A percentile compares a stretch with the other conserved stretches of the same genome.
These are phyloP conservation scores for Neotragus pygmaeus DNA, from an alignment of 2,113 vertebrate genomes.

Conservation along the genomic window DNA sequence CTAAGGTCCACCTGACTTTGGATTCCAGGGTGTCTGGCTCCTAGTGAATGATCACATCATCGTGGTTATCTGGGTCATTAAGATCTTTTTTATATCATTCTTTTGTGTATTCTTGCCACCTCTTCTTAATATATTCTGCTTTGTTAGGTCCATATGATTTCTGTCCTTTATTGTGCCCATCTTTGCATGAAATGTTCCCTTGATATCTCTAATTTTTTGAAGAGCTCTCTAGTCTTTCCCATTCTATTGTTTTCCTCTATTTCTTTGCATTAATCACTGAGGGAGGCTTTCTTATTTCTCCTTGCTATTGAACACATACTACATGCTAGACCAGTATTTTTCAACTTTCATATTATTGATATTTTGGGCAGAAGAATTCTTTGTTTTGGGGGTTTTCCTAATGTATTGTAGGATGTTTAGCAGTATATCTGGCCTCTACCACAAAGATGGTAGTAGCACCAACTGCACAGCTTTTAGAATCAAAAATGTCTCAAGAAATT, in stretches of 20 bases:
- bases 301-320: not conserved
- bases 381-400: not conserved
- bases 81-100: too few species aligned
- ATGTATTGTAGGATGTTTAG: not conserved
- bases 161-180: not conserved
- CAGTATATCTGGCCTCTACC: not conserved
- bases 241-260: not conserved
- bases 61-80: too few species aligned
- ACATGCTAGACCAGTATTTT: not conserved
- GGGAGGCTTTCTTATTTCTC: not conserved
- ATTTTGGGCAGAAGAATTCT: not conserved
- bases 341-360: not conserved
- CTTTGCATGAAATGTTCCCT: not conserved
- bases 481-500: not conserved
- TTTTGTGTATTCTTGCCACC: too few species aligned
- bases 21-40: too few species aligned
- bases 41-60: too few species aligned
- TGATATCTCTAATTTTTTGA: not conserved
- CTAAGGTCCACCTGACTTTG: too few species aligned
- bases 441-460: not conserved
- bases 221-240: not conserved
- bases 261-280: not conserved
- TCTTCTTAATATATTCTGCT: not conserved
- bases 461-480: not conserved
- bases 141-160: not conserved